Evolutionary conservation across 2,113 vertebrate species (phyloP), one percentile per base, ranked within the genome.

Genomic region (Istiophorus platypterus): DNA sequence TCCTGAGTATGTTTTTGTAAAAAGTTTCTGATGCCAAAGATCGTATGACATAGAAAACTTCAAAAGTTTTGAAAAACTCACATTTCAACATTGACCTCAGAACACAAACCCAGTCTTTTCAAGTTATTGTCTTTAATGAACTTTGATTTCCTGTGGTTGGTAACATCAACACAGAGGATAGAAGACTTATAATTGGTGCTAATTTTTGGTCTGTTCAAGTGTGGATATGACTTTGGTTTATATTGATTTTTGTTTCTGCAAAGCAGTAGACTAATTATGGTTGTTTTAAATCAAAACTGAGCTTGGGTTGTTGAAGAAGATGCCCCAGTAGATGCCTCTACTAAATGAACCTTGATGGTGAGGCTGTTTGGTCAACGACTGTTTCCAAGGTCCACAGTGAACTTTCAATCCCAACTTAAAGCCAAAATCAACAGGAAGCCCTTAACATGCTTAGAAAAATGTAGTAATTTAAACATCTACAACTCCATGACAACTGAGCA

Each of bases 221-320:
- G 26, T 41, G 31, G 56, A 54, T 13, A 7, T 66, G 59, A 42
- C 34, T 62, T 62, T 59, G 29, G 10, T 41, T 57, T 64, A 27
- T 47, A n/a, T 17, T 64, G 29, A 65, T 56, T 45, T 52, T 57
- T 51, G 2, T 22, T 29, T 26, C 22, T 59, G 24, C 24, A 69
- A 8, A 27, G 17, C 8, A 6, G 18, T 24, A 34, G 15, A 29
- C 2, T 3, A n/a, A 51, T 42, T 52, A 6, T 22, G 34, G 37
- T 58, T 10, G 59, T 51, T 66, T 61, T 13, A 49, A 26, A 68
- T 59, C 9, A 34, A 51, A 59, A 67, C 67, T 49, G 11, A 41
- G 7, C n/a, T 66, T 12, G 34, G n/a, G n/a, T 13, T 26, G 72
- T 17, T 37, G 15, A 39, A 11, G 52, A 12, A 14, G 5, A 29